phyloP scores from a whole-genome alignment of 2,888 invertebrate species.

The Cheilosia impressa region DNA sequence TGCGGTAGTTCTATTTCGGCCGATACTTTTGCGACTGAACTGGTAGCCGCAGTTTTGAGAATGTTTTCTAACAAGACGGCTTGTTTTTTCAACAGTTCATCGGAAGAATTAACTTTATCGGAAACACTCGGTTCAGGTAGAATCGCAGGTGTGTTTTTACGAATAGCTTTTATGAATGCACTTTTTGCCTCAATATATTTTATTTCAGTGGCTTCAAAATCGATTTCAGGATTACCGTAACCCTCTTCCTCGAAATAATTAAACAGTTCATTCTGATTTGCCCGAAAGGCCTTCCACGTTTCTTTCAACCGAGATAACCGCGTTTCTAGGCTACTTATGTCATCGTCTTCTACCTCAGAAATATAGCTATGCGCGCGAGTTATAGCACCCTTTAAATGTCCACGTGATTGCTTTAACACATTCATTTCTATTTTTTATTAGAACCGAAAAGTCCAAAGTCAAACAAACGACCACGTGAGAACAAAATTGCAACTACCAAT shows the following conservation, averaged over 20 bases:
- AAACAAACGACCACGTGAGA: neutral
- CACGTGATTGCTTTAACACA: slow-evolving; percentile 8
- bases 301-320: slow-evolving; percentile 10
- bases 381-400: slow-evolving; percentile 18
- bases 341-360: neutral
- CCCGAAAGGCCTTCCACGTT: neutral
- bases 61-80: slow-evolving; percentile 6
- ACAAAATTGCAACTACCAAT: neutral
- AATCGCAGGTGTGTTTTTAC: neutral
- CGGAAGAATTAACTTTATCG: neutral
- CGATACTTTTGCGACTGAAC: neutral
- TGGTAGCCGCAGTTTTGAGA: neutral
- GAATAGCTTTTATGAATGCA: slow-evolving; percentile 22
- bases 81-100: slow-evolving; percentile 8
- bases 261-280: slow-evolving; percentile 6
- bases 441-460: too few relatives aligned
- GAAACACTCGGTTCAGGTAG: neutral
- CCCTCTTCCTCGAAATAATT: slow-evolving; percentile 13
- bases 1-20: neutral
- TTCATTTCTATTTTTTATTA: neutral
- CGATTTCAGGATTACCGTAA: slow-evolving; percentile 16
- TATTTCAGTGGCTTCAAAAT: slow-evolving; percentile 5
- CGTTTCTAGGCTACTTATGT: neutral
- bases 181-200: slow-evolving; percentile 44
- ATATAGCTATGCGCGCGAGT: neutral